These are phyloP conservation scores for Notamacropus eugenii DNA, from an alignment of 2,797 vertebrate genomes.

Conservation along the genomic window DNA sequence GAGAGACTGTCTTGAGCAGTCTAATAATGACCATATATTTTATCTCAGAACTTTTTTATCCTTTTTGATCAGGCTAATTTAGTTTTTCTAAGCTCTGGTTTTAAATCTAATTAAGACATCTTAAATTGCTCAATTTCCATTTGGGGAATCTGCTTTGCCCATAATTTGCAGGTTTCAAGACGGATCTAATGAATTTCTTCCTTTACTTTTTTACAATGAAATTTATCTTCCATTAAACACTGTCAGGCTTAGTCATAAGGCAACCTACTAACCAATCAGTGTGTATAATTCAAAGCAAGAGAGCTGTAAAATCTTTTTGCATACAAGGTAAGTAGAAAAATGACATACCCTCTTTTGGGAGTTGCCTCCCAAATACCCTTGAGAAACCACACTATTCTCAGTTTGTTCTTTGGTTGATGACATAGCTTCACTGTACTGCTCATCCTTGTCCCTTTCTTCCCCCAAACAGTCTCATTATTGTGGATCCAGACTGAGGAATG, in stretches of 20 bases:
- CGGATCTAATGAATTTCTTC: slow-evolving; percentile 71
- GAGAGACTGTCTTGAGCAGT: slow-evolving; percentile 34
- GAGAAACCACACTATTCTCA: rapidly evolving
- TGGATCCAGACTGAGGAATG: neutral
- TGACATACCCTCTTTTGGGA: neutral
- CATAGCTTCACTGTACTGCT: neutral
- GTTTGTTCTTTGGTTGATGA: slow-evolving; percentile 6
- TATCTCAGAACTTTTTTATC: slow-evolving; percentile 66
- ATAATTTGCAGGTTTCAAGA: slow-evolving; percentile 75
- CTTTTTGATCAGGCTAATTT: slow-evolving; percentile 71
- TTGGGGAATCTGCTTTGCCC: slow-evolving; percentile 65
- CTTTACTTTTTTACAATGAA: slow-evolving; percentile 71
- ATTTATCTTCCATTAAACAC: slow-evolving; percentile 71
- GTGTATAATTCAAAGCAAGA: slow-evolving; percentile 57
- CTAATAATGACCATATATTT: slow-evolving; percentile 53
- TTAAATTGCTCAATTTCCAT: slow-evolving; percentile 75
- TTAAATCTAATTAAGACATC: slow-evolving; percentile 76
- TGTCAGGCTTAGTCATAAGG: slow-evolving; percentile 58
- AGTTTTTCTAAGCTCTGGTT: slow-evolving; percentile 78
- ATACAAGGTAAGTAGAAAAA: slow-evolving; percentile 1
- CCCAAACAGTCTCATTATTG: neutral
- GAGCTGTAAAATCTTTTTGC: slow-evolving; percentile 32
- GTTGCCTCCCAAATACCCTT: neutral
- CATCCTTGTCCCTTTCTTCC: neutral
- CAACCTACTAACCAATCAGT: slow-evolving; percentile 52